Evolutionary conservation across 2,888 invertebrate genomes (phyloP).

Genomic region (Ecliptopera silaceata): DNA sequence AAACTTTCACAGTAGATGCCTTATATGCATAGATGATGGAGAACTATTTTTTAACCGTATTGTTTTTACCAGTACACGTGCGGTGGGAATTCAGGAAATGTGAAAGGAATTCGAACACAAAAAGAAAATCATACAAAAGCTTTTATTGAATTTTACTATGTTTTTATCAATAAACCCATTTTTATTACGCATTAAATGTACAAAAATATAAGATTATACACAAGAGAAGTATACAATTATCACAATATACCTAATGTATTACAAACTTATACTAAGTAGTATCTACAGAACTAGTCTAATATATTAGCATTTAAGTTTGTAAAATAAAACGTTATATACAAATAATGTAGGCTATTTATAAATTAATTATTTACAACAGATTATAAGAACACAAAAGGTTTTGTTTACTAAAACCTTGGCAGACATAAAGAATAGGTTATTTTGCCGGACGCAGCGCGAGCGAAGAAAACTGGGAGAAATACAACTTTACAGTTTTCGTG

Average conservation of each 20-base stretch:
- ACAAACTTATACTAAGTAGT: conserved; percentile 21
- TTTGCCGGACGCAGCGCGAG: conserved; percentile 46
- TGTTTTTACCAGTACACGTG: too few relatives aligned
- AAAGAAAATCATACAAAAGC: neutral
- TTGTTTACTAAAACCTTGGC: conserved; percentile 39
- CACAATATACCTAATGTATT: conserved; percentile 20
- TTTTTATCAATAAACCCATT: conserved; percentile 50
- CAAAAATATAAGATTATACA: conserved; percentile 50
- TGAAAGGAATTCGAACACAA: too few relatives aligned
- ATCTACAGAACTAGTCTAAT: conserved; percentile 28
- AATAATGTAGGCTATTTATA: conserved; percentile 54
- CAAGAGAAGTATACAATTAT: conserved; percentile 23
- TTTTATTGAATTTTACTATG: conserved; percentile 17
- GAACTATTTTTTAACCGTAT: too few relatives aligned
- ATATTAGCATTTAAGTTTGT: conserved; percentile 7
- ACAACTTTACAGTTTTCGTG: conserved; percentile 69
- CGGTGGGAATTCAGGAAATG: too few relatives aligned
- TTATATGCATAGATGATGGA: too few relatives aligned
- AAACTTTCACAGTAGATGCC: too few relatives aligned
- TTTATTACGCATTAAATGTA: conserved; percentile 48
- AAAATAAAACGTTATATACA: conserved; percentile 54
- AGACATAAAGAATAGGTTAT: conserved; percentile 45
- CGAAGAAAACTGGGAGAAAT: conserved; percentile 61
- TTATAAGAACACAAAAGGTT: conserved; percentile 29
- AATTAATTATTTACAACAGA: conserved; percentile 72